phyloP scores from a whole-genome alignment of 2,113 vertebrate genomes.

The Chloebia gouldiae region DNA sequence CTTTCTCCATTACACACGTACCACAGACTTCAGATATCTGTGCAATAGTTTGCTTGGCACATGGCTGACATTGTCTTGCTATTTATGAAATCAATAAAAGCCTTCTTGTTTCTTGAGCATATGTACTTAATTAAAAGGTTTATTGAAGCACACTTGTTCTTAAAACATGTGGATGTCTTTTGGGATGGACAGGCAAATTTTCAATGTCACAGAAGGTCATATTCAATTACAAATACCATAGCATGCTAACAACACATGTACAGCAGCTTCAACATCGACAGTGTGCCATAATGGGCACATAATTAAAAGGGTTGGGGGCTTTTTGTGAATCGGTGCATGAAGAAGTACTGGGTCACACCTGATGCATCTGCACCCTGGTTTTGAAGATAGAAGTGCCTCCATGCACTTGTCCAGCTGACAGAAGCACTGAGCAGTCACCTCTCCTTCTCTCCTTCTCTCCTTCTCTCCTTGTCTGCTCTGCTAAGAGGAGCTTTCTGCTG shows the following conservation, averaged over 20 bases:
- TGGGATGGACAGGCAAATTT: not conserved
- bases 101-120: constrained; percentile 41
- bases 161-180: constrained; percentile 28
- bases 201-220: constrained; percentile 6
- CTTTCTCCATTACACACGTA: not conserved
- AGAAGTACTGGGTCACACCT: not conserved
- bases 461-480: not conserved
- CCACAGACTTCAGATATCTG: not conserved
- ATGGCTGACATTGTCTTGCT: constrained; percentile 18
- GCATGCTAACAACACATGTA: constrained; percentile 35
- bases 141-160: constrained; percentile 2
- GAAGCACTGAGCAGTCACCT: not conserved
- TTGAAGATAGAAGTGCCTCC: not conserved
- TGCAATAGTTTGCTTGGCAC: constrained; percentile 1
- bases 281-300: not conserved
- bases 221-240: not conserved
- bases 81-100: constrained; percentile 38
- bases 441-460: not conserved
- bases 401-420: not conserved
- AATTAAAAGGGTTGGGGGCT: not conserved
- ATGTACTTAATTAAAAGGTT: constrained; percentile 46
- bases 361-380: not conserved
- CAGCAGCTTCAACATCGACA: not conserved
- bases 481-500: not conserved
- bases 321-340: not conserved